Percentiles rank a stretch among this genome's conserved stretches.
These are phyloP conservation scores for Puffinus mauretanicus DNA, from an alignment of 2,113 vertebrate genomes.

Conservation along the genomic window DNA sequence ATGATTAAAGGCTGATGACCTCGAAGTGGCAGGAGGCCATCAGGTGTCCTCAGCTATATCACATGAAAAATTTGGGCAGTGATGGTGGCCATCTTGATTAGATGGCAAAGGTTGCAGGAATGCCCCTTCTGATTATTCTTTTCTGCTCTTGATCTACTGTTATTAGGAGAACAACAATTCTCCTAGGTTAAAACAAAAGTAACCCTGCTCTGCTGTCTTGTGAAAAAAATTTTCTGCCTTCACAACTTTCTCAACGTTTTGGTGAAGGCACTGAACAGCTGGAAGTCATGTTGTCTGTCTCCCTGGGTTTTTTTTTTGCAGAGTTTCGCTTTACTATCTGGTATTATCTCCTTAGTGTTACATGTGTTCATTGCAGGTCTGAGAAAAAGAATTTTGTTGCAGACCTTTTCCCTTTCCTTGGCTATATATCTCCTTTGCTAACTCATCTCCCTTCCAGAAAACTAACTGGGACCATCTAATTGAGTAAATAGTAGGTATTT, in stretches of 20 bases:
- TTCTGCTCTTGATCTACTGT: neutral
- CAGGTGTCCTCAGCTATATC: neutral
- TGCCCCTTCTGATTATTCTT: neutral
- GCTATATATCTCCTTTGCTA: neutral
- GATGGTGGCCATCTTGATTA: neutral
- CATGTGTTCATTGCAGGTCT: fast-evolving
- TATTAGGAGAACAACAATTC: neutral
- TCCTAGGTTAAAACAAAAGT: neutral
- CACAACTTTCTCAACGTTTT: neutral
- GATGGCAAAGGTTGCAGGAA: neutral
- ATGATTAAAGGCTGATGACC: neutral
- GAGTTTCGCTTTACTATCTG: neutral
- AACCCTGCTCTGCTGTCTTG: neutral
- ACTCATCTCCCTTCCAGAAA: neutral
- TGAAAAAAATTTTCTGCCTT: neutral
- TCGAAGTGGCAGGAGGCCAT: neutral
- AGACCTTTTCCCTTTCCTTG: neutral
- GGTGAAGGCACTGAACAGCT: neutral
- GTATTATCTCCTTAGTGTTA: neutral
- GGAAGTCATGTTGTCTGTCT: neutral
- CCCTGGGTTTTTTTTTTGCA: neutral
- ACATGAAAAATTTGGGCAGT: neutral
- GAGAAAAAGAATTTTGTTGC: neutral
- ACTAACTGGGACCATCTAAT: neutral
- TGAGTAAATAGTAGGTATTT: neutral